Percentiles rank a stretch among this genome's conserved stretches.
Evolutionary conservation across 2,888 invertebrate genomes (phyloP).

Genomic region (Dolichopus griseipennis): DNA sequence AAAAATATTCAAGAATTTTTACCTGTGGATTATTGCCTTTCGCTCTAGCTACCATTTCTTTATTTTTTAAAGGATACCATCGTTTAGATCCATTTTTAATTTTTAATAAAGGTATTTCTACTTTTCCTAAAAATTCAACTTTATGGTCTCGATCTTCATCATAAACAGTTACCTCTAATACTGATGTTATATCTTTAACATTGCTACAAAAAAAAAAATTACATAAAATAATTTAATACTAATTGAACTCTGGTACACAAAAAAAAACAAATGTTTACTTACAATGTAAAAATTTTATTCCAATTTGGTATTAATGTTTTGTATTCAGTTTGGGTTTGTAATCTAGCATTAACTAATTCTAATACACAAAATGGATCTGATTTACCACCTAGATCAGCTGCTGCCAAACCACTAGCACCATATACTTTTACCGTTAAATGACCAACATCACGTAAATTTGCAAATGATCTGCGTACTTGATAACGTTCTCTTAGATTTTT

Average conservation of each 20-base stretch:
- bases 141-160: slow-evolving; percentile 98
- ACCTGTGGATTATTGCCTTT: slow-evolving; percentile 81
- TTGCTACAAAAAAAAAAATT: slow-evolving; percentile 50
- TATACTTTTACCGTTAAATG: slow-evolving; percentile 91
- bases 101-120: slow-evolving; percentile 76
- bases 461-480: slow-evolving; percentile 56
- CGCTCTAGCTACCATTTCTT: slow-evolving; percentile 79
- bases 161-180: slow-evolving; percentile 89
- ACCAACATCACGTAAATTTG: slow-evolving; percentile 78
- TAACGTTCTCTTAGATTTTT: slow-evolving; percentile 49
- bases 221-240: slow-evolving; percentile 11
- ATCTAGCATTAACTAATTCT: slow-evolving; percentile 84
- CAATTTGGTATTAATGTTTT: slow-evolving; percentile 93
- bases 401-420: slow-evolving; percentile 73
- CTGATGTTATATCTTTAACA: slow-evolving; percentile 91
- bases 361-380: slow-evolving; percentile 98
- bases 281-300: slow-evolving; percentile 99
- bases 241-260: background rate
- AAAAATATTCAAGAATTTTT: background rate
- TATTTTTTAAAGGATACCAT: slow-evolving; percentile 95
- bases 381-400: slow-evolving; percentile 94
- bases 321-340: slow-evolving; percentile 98
- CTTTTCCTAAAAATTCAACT: slow-evolving; percentile 92
- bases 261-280: slow-evolving; percentile 42
- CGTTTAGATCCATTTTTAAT: slow-evolving; percentile 84